Evolutionary conservation across 2,888 invertebrate genomes (phyloP).

Genomic region (Conomelus anceps): DNA sequence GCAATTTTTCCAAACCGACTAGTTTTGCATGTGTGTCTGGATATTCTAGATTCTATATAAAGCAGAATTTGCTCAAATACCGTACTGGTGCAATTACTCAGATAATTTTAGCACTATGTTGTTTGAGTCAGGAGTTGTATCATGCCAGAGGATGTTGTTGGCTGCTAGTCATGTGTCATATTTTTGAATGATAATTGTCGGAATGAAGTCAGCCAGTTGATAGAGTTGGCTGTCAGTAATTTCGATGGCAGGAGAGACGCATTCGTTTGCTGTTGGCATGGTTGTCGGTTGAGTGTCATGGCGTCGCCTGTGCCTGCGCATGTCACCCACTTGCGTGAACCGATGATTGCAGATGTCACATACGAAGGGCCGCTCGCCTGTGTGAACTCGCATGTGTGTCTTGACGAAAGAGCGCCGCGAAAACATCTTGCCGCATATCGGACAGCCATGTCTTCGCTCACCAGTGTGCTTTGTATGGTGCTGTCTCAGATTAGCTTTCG

Average conservation of each 20-base stretch:
- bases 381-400: constrained; percentile 34
- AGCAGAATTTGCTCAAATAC: no score
- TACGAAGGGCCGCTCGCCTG: constrained; percentile 33
- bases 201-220: neutral
- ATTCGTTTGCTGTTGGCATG: neutral
- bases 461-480: constrained; percentile 35
- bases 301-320: constrained; percentile 31
- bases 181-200: neutral
- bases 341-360: constrained; percentile 33
- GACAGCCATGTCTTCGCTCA: constrained; percentile 30
- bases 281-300: constrained; percentile 10
- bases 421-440: constrained; percentile 33
- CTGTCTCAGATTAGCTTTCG: constrained; percentile 33
- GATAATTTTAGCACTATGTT: neutral
- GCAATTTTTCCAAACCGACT: no score
- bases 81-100: neutral
- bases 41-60: no score
- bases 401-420: constrained; percentile 34
- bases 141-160: no score
- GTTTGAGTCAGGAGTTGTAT: no score
- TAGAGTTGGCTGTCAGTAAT: neutral
- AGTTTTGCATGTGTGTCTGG: no score
- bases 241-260: neutral
- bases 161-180: neutral
- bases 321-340: constrained; percentile 35